These are phyloP conservation scores for Globia sparganii DNA, from an alignment of 2,888 invertebrate genomes.

Conservation along the genomic window DNA sequence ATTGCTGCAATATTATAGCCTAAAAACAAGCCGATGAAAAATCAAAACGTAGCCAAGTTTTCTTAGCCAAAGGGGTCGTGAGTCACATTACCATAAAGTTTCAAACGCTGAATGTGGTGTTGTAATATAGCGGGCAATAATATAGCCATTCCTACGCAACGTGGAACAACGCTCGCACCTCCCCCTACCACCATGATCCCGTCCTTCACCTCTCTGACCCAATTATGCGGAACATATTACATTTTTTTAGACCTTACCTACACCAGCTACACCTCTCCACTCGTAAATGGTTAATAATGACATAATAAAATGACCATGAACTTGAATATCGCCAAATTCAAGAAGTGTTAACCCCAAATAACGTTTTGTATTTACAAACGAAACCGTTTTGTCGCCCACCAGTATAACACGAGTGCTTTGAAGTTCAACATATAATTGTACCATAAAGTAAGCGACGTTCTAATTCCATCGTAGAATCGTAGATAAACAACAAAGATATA, in stretches of 20 bases:
- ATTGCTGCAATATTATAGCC: conserved; percentile 45
- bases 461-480: conserved; percentile 47
- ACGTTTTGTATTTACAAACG: conserved; percentile 21
- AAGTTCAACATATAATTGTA: conserved; percentile 40
- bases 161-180: conserved; percentile 78
- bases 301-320: conserved; percentile 60
- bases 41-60: conserved; percentile 82
- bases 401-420: conserved; percentile 22
- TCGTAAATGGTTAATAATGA: conserved; percentile 43
- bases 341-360: conserved; percentile 36
- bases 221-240: conserved; percentile 80
- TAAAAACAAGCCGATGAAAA: conserved; percentile 68
- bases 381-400: conserved; percentile 41
- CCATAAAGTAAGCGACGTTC: conserved; percentile 14
- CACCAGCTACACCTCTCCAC: conserved; percentile 23
- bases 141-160: conserved; percentile 84
- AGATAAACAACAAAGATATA: conserved; percentile 43
- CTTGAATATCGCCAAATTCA: conserved; percentile 51
- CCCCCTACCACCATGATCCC: conserved; percentile 75
- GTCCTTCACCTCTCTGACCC: conserved; percentile 85
- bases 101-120: conserved; percentile 82
- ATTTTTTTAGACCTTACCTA: conserved; percentile 61
- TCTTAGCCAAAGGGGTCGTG: conserved; percentile 85
- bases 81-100: conserved; percentile 86
- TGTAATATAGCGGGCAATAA: conserved; percentile 84